Evolutionary conservation across 1,140 invertebrate species (phyloP).

Genomic region (Drosophila albomicans): DNA sequence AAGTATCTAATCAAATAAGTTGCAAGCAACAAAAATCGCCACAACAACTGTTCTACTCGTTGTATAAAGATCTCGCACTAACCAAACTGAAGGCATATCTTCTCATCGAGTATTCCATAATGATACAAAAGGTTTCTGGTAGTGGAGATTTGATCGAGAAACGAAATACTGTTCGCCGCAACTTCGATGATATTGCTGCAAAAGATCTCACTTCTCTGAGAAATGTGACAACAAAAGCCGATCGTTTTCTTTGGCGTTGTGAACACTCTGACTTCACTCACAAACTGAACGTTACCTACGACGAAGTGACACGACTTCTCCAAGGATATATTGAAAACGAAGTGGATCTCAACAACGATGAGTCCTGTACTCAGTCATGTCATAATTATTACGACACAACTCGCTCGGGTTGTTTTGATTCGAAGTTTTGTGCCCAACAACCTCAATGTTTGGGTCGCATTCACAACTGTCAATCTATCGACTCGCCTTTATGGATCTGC

Average conservation of each 20-base stretch:
- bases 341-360: neutral
- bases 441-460: neutral
- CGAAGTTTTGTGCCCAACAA: neutral
- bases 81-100: neutral
- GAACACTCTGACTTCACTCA: too few species aligned
- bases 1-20: too few species aligned
- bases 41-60: neutral
- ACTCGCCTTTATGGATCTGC: neutral
- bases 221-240: too few species aligned
- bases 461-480: neutral
- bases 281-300: neutral
- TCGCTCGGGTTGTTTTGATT: neutral
- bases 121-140: neutral
- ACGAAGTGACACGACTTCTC: conserved; percentile 2
- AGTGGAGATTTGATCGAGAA: neutral
- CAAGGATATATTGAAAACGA: conserved; percentile 7
- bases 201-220: too few species aligned
- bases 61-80: neutral
- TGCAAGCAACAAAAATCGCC: neutral
- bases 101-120: neutral
- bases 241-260: too few species aligned
- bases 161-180: neutral
- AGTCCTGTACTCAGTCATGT: neutral
- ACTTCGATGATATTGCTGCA: neutral
- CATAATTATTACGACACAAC: neutral